Conservation (phyloP, 1,140 invertebrate species). For the Neotoxoptera formosana region DNA sequence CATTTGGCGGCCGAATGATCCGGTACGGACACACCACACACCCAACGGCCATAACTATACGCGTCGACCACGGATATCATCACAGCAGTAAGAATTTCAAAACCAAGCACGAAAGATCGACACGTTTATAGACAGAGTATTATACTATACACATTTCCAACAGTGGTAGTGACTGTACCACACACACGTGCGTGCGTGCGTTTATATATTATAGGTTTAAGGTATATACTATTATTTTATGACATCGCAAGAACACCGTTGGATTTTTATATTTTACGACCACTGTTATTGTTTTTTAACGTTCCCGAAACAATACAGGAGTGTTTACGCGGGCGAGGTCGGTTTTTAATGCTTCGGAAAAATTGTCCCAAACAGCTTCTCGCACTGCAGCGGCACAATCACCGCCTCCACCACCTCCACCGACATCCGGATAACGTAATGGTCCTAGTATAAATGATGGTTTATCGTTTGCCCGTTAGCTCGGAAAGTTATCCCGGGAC, state of each 20-base stretch:
- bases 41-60: not conserved
- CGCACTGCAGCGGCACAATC: not conserved
- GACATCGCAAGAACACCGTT: conserved; percentile 9
- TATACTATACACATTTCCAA: not conserved
- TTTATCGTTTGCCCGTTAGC: conserved; percentile 43
- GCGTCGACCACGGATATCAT: not conserved
- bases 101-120: not conserved
- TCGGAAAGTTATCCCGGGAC: conserved; percentile 36
- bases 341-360: conserved; percentile 57
- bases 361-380: conserved; percentile 48
- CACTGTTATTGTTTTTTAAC: conserved; percentile 56
- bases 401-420: not conserved
- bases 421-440: conserved; percentile 19
- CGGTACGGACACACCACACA: not conserved
- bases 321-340: conserved; percentile 36
- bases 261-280: conserved; percentile 49
- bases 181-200: not conserved
- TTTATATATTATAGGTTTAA: not conserved
- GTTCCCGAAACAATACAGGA: conserved; percentile 51
- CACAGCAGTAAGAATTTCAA: not conserved
- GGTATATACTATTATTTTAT: conserved; percentile 23
- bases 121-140: not conserved
- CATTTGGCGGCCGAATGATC: not conserved
- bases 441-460: conserved; percentile 41
- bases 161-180: not conserved